Evolutionary conservation across 1,140 invertebrate species (phyloP), one percentile per base, ranked within the genome.

Genomic region (Rhizoglyphus robini): DNA sequence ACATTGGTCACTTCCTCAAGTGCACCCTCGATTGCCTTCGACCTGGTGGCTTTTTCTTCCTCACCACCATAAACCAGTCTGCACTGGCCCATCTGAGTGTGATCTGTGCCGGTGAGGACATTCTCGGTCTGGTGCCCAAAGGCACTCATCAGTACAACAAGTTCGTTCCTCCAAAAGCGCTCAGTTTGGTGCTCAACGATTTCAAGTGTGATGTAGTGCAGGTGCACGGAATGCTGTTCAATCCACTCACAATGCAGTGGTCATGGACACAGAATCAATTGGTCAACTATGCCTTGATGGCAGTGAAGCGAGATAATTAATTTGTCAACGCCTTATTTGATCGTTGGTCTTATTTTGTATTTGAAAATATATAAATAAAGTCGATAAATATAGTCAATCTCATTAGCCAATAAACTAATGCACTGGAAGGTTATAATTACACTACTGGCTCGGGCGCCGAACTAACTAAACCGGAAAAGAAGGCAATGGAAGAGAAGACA

Each of bases 121-220:
- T 92, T 1, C 69, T 90, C 0, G 77, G 79, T 34, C 25, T 86
- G 0, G 72, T 93, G 61, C 90, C 93, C 11, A 75, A 77, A 72
- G 91, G 90, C 4, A 92, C 90, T 8, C 95, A 98, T 77, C 81
- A 92, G n/a, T n/a, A n/a, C n/a, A n/a, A n/a, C n/a, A n/a, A n/a
- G n/a, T n/a, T n/a, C n/a, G n/a, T n/a, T n/a, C 78, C 82, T 1
- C 88, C 88, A 0, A 76, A 83, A 59, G 86, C 93, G 69, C 78
- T 92, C n/a, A 80, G 83, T 71, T 73, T 76, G 29, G 74, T 86
- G 67, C 75, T 92, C 34, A 34, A n/a, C n/a, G 34, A 67, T 30
- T 51, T 48, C 63, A 66, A 49, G 41, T 67, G 63, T 27, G 30
- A 27, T n/a, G 59, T 63, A 4, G 15, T 18, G n/a, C 25, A 27